Conservation (phyloP, 2,888 invertebrate species). For the Ennomos quercinarius region DNA sequence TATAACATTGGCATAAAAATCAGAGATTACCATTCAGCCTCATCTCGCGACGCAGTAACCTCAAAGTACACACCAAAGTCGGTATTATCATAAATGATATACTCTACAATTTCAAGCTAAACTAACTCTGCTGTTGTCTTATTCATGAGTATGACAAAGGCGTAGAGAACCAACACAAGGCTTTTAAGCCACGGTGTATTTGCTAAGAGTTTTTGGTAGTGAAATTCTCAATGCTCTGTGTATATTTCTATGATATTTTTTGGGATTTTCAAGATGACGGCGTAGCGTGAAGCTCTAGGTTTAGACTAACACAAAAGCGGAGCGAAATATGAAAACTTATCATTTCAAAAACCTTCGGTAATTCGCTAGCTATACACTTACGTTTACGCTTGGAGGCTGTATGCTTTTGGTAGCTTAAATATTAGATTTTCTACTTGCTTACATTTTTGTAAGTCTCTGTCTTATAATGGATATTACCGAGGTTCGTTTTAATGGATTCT, state of each 20-base stretch:
- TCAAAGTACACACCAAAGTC: conserved; percentile 25
- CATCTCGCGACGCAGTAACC: background rate
- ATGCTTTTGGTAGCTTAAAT: no score
- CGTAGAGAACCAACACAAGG: conserved; percentile 13
- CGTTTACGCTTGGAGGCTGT: no score
- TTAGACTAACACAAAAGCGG: background rate
- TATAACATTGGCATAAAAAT: background rate
- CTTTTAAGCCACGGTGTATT: conserved; percentile 24
- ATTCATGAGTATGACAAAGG: conserved; percentile 56
- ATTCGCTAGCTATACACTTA: no score
- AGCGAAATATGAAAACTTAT: no score
- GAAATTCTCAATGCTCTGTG: conserved; percentile 5
- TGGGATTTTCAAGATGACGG: background rate
- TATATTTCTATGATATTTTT: conserved; percentile 11
- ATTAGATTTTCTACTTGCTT: no score
- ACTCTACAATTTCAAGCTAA: conserved; percentile 45
- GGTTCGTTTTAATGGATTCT: no score
- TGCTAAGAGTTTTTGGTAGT: conserved; percentile 11
- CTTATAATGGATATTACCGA: no score
- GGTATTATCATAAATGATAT: conserved; percentile 45
- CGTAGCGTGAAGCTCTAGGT: background rate
- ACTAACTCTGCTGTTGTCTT: conserved; percentile 49
- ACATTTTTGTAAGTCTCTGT: no score
- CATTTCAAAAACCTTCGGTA: no score
- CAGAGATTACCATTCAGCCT: conserved; percentile 3